phyloP scores from a whole-genome alignment of 2,888 invertebrate genomes.

The Margaritifera margaritifera region DNA sequence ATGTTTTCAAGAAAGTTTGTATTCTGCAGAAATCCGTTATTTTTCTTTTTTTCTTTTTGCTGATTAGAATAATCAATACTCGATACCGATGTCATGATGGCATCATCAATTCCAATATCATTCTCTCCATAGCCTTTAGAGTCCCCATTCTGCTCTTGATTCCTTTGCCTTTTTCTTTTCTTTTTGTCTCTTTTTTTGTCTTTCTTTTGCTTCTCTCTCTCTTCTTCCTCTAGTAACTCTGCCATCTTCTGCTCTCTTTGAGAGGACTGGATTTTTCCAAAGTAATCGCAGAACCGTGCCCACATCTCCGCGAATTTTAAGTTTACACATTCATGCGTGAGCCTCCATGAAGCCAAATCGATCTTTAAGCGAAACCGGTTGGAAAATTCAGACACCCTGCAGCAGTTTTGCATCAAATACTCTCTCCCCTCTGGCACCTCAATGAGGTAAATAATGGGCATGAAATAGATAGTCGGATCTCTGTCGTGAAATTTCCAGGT shows the following conservation, averaged over 20 bases:
- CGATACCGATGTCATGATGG: not conserved
- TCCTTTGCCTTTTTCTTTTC: slow-evolving; percentile 33
- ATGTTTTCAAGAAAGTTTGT: too few species aligned
- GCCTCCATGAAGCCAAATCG: not conserved
- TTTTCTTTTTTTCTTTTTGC: too few species aligned
- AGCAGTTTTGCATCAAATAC: slow-evolving; percentile 56
- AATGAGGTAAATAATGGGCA: slow-evolving; percentile 52
- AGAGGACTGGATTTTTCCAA: slow-evolving; percentile 31
- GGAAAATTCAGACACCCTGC: slow-evolving; percentile 33
- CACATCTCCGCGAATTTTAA: slow-evolving; percentile 19
- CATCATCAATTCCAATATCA: slow-evolving; percentile 7
- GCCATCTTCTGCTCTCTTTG: slow-evolving; percentile 45
- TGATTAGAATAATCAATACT: not conserved
- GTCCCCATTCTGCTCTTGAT: slow-evolving; percentile 23
- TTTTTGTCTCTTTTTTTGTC: slow-evolving; percentile 54
- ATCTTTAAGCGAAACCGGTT: slow-evolving; percentile 1
- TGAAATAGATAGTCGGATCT: slow-evolving; percentile 35
- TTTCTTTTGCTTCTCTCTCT: slow-evolving; percentile 42
- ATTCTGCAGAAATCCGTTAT: too few species aligned
- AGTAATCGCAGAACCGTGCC: slow-evolving; percentile 40
- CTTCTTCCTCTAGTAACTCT: slow-evolving; percentile 51
- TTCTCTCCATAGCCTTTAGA: not conserved
- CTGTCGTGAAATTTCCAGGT: slow-evolving; percentile 24
- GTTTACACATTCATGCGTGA: not conserved
- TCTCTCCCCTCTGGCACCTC: slow-evolving; percentile 44